Conservation (phyloP, 2,113 vertebrate genomes). For the Hemiscyllium ocellatum region DNA sequence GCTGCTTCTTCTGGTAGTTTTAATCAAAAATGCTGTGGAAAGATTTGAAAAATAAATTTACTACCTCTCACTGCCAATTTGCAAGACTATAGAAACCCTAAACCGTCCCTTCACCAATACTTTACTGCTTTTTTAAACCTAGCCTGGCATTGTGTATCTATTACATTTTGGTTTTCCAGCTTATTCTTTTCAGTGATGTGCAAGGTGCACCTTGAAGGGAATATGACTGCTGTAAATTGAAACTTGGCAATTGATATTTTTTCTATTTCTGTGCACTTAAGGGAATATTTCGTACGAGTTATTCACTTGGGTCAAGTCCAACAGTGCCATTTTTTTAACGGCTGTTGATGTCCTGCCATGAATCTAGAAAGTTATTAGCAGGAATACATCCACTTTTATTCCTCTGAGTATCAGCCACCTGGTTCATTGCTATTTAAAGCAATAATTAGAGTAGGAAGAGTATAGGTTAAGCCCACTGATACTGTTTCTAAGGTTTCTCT, state of each 20-base stretch:
- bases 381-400: not conserved
- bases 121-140: not conserved
- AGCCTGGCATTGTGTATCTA: not conserved
- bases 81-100: not conserved
- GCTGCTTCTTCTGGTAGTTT: not conserved
- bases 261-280: not conserved
- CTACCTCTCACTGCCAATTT: not conserved
- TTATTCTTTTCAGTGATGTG: not conserved
- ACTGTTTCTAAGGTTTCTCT: not conserved
- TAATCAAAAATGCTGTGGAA: not conserved
- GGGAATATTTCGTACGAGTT: not conserved
- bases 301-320: not conserved
- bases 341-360: not conserved
- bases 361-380: not conserved
- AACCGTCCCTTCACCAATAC: not conserved
- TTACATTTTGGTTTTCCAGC: not conserved
- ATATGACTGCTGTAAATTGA: not conserved
- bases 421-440: slow-evolving; percentile 1
- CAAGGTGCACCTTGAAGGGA: not conserved
- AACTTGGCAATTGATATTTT: not conserved
- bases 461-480: not conserved
- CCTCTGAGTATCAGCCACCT: not conserved
- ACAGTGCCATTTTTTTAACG: not conserved
- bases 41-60: not conserved
- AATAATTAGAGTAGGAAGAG: not conserved